A percentile compares a stretch with the other conserved stretches of the same genome.
phyloP scores from a whole-genome alignment of 2,113 vertebrate species.

The Porphyrio hochstetteri region DNA sequence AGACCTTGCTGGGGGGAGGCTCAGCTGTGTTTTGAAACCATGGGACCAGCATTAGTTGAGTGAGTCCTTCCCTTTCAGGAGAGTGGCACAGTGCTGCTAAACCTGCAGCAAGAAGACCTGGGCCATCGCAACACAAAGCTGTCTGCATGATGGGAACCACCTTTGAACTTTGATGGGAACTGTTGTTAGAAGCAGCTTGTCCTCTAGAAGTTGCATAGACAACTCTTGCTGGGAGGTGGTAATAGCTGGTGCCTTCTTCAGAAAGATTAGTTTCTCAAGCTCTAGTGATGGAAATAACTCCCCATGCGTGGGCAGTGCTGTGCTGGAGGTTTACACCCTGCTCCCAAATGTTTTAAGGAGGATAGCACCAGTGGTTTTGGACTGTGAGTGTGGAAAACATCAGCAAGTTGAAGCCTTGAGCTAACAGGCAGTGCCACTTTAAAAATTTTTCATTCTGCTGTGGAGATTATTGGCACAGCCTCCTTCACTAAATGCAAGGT shows the following conservation, averaged over 20 bases:
- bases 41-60: background rate
- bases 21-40: background rate
- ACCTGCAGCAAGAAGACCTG: background rate
- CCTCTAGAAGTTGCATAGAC: background rate
- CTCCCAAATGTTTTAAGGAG: background rate
- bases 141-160: background rate
- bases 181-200: background rate
- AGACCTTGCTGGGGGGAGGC: background rate
- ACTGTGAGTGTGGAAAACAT: background rate
- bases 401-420: background rate
- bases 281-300: background rate
- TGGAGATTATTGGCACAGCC: slow-evolving; percentile 37
- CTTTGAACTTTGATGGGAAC: background rate
- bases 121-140: background rate
- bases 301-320: background rate
- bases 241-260: background rate
- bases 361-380: background rate
- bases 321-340: background rate
- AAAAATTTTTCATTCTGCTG: slow-evolving; percentile 34
- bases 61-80: background rate
- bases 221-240: background rate
- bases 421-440: slow-evolving; percentile 6
- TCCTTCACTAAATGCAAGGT: slow-evolving; percentile 24
- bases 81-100: background rate
- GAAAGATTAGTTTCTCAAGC: background rate